Conservation (phyloP, 2,113 vertebrate species). For the Etheostoma spectabile region DNA sequence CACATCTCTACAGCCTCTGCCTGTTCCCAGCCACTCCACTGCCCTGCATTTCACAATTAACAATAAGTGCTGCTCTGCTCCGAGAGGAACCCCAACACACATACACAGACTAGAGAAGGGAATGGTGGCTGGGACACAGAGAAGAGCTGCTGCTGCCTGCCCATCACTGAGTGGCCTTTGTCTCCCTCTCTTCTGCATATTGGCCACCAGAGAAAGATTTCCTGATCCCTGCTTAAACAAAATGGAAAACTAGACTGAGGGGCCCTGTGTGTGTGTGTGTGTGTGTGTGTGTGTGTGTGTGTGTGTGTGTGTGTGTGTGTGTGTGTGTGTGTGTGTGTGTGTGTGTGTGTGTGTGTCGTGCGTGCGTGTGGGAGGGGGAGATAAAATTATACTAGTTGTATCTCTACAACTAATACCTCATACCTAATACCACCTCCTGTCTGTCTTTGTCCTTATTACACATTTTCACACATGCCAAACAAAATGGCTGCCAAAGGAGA, state of each 20-base stretch:
- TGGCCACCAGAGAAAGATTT: constrained; percentile 62
- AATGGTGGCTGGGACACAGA: constrained; percentile 71
- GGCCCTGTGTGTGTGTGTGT: constrained; percentile 38
- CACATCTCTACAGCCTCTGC: constrained; percentile 64
- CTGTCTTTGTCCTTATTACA: constrained; percentile 29
- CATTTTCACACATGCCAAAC: constrained; percentile 47
- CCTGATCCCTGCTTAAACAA: constrained; percentile 70
- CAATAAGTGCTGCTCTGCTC: constrained; percentile 67
- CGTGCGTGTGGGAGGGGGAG: neutral
- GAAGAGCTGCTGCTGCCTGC: constrained; percentile 66
- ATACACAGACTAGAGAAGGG: constrained; percentile 35
- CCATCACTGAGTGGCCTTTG: constrained; percentile 75
- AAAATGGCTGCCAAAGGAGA: constrained; percentile 55
- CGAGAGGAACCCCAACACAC: constrained; percentile 66
- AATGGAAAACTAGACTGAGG: constrained; percentile 54
- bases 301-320: constrained; percentile 5
- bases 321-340: constrained; percentile 14
- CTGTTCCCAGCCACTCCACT: constrained; percentile 81
- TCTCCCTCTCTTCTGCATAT: constrained; percentile 64
- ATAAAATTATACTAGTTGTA: constrained; percentile 10
- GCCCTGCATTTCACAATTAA: constrained; percentile 59
- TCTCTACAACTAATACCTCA: constrained; percentile 19
- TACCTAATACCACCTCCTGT: constrained; percentile 1
- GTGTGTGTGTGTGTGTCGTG: constrained; percentile 18
- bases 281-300: constrained; percentile 19